These are phyloP conservation scores for Meriones unguiculatus DNA, from an alignment of 2,113 vertebrate species.

Conservation along the genomic window DNA sequence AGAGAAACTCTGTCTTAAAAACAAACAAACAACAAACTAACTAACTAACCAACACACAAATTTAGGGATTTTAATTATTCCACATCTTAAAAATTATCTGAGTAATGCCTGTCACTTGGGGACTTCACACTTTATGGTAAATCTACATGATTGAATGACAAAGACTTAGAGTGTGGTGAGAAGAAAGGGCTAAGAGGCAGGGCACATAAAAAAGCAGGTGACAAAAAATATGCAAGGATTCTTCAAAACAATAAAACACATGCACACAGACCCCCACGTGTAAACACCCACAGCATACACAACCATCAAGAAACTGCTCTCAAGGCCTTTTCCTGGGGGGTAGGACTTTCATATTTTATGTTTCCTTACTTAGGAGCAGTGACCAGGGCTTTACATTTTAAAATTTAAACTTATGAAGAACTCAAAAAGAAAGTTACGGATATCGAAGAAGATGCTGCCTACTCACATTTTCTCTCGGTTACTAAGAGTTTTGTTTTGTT, in stretches of 20 bases:
- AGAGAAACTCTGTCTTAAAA: too few species aligned
- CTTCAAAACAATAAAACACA: background rate
- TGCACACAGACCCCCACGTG: background rate
- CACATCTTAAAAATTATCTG: background rate
- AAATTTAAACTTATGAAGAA: slow-evolving; percentile 34
- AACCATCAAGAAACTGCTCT: background rate
- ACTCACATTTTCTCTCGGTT: background rate
- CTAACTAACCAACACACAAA: background rate
- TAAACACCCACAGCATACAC: background rate
- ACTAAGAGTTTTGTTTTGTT: too few species aligned
- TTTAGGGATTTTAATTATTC: background rate
- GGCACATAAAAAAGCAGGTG: background rate
- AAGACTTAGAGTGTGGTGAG: background rate
- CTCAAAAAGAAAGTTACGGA: background rate
- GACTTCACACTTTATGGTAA: background rate
- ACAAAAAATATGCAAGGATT: background rate
- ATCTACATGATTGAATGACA: background rate
- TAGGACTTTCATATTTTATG: background rate
- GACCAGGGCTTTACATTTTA: background rate
- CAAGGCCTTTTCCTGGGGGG: background rate
- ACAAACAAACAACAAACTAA: too few species aligned
- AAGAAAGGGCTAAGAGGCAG: background rate
- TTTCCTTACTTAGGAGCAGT: background rate
- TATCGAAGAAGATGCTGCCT: background rate
- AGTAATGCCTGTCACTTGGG: background rate